Percentiles rank a stretch among this genome's conserved stretches.
phyloP scores from a whole-genome alignment of 2,888 invertebrate genomes.

The Idaea dimidiata region DNA sequence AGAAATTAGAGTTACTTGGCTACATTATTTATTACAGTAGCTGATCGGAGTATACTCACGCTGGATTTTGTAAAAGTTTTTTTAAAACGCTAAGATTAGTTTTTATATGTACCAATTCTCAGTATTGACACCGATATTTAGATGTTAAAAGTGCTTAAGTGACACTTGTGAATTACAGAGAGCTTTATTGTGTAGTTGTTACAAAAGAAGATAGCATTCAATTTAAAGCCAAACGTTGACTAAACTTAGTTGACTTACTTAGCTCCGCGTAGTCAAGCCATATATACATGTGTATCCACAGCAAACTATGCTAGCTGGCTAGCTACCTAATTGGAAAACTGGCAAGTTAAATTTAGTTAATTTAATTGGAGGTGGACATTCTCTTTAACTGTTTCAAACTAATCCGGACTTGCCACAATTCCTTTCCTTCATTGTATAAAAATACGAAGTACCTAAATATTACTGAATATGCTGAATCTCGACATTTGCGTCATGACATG shows the following conservation, averaged over 20 bases:
- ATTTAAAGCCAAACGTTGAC: not conserved
- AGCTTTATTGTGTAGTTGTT: slow-evolving; percentile 54
- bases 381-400: too few species aligned
- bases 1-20: slow-evolving; percentile 26
- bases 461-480: too few species aligned
- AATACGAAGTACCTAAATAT: too few species aligned
- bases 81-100: slow-evolving; percentile 8
- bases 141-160: slow-evolving; percentile 49
- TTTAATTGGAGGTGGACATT: too few species aligned
- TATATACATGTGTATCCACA: too few species aligned
- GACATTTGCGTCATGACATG: too few species aligned
- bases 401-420: too few species aligned
- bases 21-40: slow-evolving; percentile 39
- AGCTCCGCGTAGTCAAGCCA: not conserved
- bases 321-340: too few species aligned
- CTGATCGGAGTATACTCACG: slow-evolving; percentile 51
- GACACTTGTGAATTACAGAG: slow-evolving; percentile 57
- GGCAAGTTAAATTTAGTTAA: too few species aligned
- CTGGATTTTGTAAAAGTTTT: slow-evolving; percentile 19
- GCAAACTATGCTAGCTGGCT: too few species aligned
- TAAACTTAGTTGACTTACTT: not conserved
- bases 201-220: not conserved
- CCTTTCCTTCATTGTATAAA: too few species aligned
- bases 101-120: slow-evolving; percentile 27
- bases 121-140: slow-evolving; percentile 51